Evolutionary conservation across 2,113 vertebrate genomes (phyloP), one percentile per base, ranked within the genome.

Genomic region (Limnothrissa miodon): DNA sequence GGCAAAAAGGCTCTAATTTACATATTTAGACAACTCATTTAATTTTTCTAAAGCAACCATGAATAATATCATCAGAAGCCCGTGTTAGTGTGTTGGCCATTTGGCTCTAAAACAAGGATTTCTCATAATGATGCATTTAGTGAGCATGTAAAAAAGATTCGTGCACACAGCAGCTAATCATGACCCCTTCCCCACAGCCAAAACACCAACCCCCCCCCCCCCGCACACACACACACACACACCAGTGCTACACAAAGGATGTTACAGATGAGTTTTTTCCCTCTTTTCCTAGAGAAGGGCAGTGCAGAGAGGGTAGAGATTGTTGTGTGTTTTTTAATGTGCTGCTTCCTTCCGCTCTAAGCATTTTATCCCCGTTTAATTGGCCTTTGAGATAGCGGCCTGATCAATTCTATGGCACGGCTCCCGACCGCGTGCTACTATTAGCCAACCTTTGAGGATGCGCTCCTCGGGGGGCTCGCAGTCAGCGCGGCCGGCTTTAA

Each of bases 351-450:
- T 82, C 46, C 17, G 85, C 87, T 87, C 23, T 70, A 84, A 88
- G 84, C 82, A 84, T 88, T 88, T 90, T 88, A 85, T 88, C 84
- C 83, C 59, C 82, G 81, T 85, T 82, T 91, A 90, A 90, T 87
- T 89, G 83, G 85, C 89, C 85, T 91, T 89, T 89, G 59, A 89
- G 89, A 87, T 83, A 80, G 78, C 39, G 85, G 86, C 85, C 88
- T 90, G 87, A 91, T 90, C 88, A 90, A 89, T 90, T 81, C 85
- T 82, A 83, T 86, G 84, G 85, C 83, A 82, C 48, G 81, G 82
- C 79, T 81, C 84, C 87, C 84, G 80, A 74, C 89, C 80, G 84
- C 10, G 85, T 51, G 80, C 80, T 81, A 78, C 88, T 82, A 87
- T 87, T 85, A 86, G 81, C 84, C 83, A 45, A 79, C 83, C 86